Conservation (phyloP, 2,113 vertebrate genomes). For the Odobenus rosmarus region DNA sequence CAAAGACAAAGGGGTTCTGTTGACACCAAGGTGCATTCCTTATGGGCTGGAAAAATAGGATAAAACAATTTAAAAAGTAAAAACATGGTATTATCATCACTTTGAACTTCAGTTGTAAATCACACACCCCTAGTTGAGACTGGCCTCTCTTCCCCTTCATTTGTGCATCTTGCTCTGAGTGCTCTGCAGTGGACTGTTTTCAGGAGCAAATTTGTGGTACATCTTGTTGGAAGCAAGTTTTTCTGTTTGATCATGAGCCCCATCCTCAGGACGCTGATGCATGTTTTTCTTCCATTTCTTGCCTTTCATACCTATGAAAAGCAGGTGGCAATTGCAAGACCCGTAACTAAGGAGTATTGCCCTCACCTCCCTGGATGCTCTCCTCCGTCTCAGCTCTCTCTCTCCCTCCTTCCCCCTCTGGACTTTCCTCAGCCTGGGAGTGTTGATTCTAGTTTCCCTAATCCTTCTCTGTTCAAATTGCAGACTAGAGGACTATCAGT, state of each 20-base stretch:
- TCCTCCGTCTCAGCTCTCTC: neutral
- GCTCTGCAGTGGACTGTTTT: neutral
- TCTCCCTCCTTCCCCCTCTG: neutral
- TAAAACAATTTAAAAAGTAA: constrained; percentile 86
- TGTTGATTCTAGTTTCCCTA: accelerated
- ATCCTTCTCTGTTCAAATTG: neutral
- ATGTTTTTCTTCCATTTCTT: neutral
- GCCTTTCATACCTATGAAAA: neutral
- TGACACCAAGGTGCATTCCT: constrained; percentile 85
- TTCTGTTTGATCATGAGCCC: neutral
- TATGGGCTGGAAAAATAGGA: constrained; percentile 75
- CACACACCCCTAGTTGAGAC: neutral
- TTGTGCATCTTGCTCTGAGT: neutral
- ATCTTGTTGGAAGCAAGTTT: neutral
- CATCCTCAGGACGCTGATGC: neutral
- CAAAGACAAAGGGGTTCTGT: constrained; percentile 88
- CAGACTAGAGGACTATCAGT: neutral
- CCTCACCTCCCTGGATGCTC: neutral
- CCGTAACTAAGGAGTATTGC: accelerated
- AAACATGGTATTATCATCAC: constrained; percentile 77
- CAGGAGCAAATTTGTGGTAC: neutral
- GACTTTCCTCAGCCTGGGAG: neutral
- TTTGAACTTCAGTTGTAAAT: constrained; percentile 82
- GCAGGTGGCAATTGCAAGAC: neutral
- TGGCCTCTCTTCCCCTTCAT: constrained; percentile 45